These are phyloP conservation scores for Microplitis mediator DNA, from an alignment of 1,140 invertebrate genomes.

Conservation along the genomic window DNA sequence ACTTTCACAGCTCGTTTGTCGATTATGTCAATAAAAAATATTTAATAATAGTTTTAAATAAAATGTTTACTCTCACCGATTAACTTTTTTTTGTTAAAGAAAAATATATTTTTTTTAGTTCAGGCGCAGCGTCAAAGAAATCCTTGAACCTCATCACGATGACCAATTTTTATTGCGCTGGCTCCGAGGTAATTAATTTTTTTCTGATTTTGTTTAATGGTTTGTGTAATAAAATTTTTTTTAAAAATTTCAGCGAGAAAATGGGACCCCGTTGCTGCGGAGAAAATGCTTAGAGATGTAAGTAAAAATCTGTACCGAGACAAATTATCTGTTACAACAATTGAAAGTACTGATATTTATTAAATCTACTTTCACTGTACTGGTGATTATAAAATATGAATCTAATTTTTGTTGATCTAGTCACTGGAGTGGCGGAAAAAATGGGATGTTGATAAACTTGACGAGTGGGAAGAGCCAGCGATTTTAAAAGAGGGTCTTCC, in stretches of 20 bases:
- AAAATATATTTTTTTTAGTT: slow-evolving; percentile 68
- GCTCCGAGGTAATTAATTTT: slow-evolving; percentile 72
- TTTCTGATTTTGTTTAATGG: slow-evolving; percentile 13
- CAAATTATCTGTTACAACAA: neutral
- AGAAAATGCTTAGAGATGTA: slow-evolving; percentile 86
- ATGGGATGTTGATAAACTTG: slow-evolving; percentile 76
- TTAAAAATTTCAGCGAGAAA: slow-evolving; percentile 72
- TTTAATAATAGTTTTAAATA: neutral
- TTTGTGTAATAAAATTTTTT: slow-evolving; percentile 19
- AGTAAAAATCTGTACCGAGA: slow-evolving; percentile 49
- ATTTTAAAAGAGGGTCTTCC: slow-evolving; percentile 75
- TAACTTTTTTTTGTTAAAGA: neutral
- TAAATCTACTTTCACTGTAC: neutral
- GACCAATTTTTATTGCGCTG: slow-evolving; percentile 81
- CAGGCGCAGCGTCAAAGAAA: slow-evolving; percentile 69
- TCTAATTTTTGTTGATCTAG: slow-evolving; percentile 59
- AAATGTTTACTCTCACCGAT: neutral
- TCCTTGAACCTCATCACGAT: slow-evolving; percentile 74
- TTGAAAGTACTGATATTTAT: neutral
- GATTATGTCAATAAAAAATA: neutral
- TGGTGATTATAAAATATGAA: neutral
- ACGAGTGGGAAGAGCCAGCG: slow-evolving; percentile 74
- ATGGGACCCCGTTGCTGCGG: slow-evolving; percentile 79
- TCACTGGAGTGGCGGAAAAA: slow-evolving; percentile 78
- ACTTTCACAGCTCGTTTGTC: too few species aligned